Conservation (phyloP, 2,797 vertebrate genomes). For the Halcyon badia region DNA sequence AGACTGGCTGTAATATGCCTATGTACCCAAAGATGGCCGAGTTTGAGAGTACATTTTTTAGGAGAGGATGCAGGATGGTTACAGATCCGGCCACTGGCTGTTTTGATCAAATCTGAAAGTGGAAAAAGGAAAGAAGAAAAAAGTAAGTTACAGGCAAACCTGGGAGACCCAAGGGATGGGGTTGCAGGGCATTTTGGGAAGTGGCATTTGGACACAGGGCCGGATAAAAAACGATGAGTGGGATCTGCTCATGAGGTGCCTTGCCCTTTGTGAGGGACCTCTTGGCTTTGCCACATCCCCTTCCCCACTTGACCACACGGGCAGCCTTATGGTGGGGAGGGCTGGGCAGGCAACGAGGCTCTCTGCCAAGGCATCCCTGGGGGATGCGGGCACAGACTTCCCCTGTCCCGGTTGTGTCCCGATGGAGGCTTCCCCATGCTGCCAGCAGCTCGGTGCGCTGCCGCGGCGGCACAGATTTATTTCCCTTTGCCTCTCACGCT, state of each 20-base stretch:
- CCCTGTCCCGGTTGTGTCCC: rapidly evolving
- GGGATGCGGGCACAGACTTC: background rate
- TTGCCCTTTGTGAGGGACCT: background rate
- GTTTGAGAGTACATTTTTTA: background rate
- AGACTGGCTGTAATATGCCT: background rate
- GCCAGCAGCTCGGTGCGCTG: background rate
- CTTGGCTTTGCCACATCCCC: background rate
- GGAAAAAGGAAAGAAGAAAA: background rate
- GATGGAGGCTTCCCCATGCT: rapidly evolving
- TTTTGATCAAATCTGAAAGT: background rate
- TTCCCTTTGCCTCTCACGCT: background rate
- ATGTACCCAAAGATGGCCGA: background rate
- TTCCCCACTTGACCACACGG: rapidly evolving
- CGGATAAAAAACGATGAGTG: background rate
- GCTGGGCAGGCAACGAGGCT: rapidly evolving
- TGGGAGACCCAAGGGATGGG: background rate
- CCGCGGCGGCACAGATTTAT: background rate
- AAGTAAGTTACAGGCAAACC: background rate
- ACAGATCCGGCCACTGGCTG: background rate
- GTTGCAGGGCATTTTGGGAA: background rate
- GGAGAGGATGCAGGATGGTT: background rate
- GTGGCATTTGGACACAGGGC: background rate
- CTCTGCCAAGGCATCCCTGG: rapidly evolving
- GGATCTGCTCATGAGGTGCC: background rate
- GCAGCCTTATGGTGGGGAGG: rapidly evolving